Evolutionary conservation across 2,113 vertebrate genomes (phyloP).

Genomic region (Takifugu flavidus): DNA sequence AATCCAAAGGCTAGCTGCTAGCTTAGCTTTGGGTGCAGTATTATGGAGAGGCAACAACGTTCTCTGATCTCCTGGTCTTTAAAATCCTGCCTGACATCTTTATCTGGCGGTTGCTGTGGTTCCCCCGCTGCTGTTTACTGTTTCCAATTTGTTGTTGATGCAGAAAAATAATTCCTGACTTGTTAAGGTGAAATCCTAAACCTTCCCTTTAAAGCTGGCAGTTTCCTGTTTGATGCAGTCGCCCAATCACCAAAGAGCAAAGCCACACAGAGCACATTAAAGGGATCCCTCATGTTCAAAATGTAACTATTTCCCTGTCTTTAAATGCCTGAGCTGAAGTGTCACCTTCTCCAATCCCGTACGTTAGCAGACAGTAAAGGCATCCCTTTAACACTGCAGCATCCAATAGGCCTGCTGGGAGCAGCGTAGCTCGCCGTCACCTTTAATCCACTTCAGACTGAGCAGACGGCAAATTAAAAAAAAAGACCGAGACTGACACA

Average conservation of each 20-base stretch:
- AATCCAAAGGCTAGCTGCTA: too few species aligned
- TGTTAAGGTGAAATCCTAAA: constrained; percentile 17
- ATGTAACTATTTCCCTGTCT: background rate
- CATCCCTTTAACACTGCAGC: constrained; percentile 47
- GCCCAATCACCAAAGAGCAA: constrained; percentile 18
- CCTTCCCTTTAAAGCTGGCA: constrained; percentile 44
- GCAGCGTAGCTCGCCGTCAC: constrained; percentile 20
- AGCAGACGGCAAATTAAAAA: constrained; percentile 27
- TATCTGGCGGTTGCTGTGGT: too few species aligned
- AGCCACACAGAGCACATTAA: constrained; percentile 36
- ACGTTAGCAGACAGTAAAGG: constrained; percentile 4
- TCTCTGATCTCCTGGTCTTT: too few species aligned
- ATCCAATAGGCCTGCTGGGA: constrained; percentile 12
- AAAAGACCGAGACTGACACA: constrained; percentile 31
- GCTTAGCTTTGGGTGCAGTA: too few species aligned
- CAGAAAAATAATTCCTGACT: background rate
- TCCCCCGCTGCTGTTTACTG: background rate
- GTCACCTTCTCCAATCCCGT: too few species aligned
- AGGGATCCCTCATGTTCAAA: constrained; percentile 36
- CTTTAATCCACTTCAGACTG: constrained; percentile 16
- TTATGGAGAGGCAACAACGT: too few species aligned
- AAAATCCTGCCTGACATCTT: too few species aligned
- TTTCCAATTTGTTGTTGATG: background rate
- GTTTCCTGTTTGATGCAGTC: constrained; percentile 6
- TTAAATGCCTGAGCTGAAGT: background rate